A percentile compares a stretch with the other conserved stretches of the same genome.
Evolutionary conservation across 2,888 invertebrate genomes (phyloP).

Genomic region (Epinotia nisella): DNA sequence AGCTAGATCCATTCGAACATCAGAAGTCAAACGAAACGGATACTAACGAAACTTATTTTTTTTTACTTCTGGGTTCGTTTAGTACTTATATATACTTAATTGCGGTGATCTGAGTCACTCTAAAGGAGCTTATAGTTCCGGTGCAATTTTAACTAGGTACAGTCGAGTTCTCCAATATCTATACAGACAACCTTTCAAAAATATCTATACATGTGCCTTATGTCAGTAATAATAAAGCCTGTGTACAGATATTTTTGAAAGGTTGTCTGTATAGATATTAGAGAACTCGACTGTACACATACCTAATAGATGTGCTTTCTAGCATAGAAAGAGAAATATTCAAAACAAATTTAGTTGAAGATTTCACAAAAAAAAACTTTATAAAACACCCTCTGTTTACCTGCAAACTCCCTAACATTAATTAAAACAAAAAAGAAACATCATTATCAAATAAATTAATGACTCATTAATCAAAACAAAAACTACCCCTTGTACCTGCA

Average conservation of each 20-base stretch:
- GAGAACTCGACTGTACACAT: too few relatives aligned
- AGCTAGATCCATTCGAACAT: not conserved
- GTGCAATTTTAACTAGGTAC: not conserved
- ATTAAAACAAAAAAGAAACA: slow-evolving; percentile 35
- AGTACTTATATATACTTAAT: too few relatives aligned
- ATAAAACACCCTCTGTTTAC: not conserved
- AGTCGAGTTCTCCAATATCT: too few relatives aligned
- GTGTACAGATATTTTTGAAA: too few relatives aligned
- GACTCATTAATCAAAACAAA: slow-evolving; percentile 66
- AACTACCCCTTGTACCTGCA: slow-evolving; percentile 28
- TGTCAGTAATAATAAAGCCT: too few relatives aligned
- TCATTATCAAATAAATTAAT: slow-evolving; percentile 44
- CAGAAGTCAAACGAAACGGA: not conserved
- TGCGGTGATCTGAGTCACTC: not conserved
- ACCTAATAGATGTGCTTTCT: not conserved
- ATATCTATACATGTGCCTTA: too few relatives aligned
- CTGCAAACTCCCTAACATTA: not conserved
- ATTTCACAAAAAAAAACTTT: not conserved
- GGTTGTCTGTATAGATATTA: too few relatives aligned
- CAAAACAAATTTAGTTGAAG: not conserved
- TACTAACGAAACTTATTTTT: too few relatives aligned
- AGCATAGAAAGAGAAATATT: not conserved
- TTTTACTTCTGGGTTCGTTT: too few relatives aligned
- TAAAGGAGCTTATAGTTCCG: not conserved
- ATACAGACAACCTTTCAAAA: too few relatives aligned